Base-by-base conservation (phyloP, 2,113 vertebrate genomes). In the Solea solea region DNA sequence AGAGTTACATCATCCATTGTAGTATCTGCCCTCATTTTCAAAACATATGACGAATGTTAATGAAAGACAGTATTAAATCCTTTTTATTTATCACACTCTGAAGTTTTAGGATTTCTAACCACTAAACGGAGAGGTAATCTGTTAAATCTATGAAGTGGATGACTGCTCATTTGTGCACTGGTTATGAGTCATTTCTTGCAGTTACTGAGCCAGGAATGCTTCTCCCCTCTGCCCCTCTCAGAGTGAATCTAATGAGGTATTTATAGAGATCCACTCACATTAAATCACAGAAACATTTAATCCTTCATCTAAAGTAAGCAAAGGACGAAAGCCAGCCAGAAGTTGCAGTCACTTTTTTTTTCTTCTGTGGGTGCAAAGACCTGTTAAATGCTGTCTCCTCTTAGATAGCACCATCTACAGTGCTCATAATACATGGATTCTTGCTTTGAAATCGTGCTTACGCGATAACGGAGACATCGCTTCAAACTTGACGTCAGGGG, bases 401-500 rank as follows among this genome's bases (percentile, higher is more conserved):
- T 62, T 65, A 45, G 21, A 67, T 39, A 12, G 54, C 61, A 75
- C 52, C 9, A 9, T 41, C 21, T 21, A 21, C 21, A 21, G 21
- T 21, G 21, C 21, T 82, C 66, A 48, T 2, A 57, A 59, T 50
- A 50, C 45, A 78, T 67, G 4, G 44, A 76, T 87, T 83, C 55
- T 67, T 78, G 58, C 72, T 76, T 74, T 74, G 51, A 74, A 84
- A 86, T 81, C 14, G 16, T 42, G 39, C 60, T 76, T 62, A 91
- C 82, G 51, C 12, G 56, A 86, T 63, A 49, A 40, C 64, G 66
- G 69, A 80, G 51, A 74, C 64, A 78, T 82, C 25, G 39, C 71
- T 87, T 86, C 69, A 78, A 81, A 81, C 60, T 82, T 75, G 55
- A 87, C 72, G 76, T 65, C 27, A 71, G 55, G 77, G 77, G 69